Evolutionary conservation across 2,113 vertebrate genomes (phyloP).

Genomic region (Labeo catla): DNA sequence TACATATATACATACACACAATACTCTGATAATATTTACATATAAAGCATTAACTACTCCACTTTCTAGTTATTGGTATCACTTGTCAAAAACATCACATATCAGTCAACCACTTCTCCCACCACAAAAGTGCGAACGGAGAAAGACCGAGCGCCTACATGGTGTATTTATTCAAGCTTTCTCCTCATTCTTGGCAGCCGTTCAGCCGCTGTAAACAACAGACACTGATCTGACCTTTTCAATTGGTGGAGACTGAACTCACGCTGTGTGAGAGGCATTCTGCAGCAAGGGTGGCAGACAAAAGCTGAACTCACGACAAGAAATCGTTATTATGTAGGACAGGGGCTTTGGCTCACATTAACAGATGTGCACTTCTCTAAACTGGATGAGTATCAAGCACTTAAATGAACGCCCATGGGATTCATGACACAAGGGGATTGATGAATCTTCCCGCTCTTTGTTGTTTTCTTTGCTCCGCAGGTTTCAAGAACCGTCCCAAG

Average conservation of each 20-base stretch:
- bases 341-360: slow-evolving; percentile 40
- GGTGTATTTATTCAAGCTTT: slow-evolving; percentile 57
- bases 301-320: slow-evolving; percentile 44
- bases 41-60: background rate
- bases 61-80: background rate
- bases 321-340: slow-evolving; percentile 24
- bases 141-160: slow-evolving; percentile 1
- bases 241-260: slow-evolving; percentile 50
- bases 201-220: slow-evolving; percentile 56
- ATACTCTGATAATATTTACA: background rate
- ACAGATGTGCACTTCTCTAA: slow-evolving; percentile 54
- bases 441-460: slow-evolving; percentile 37
- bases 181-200: slow-evolving; percentile 53
- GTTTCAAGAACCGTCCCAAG: slow-evolving; percentile 85
- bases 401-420: slow-evolving; percentile 52
- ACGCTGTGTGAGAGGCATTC: slow-evolving; percentile 48
- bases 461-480: slow-evolving; percentile 67
- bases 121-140: background rate
- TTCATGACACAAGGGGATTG: slow-evolving; percentile 38
- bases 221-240: slow-evolving; percentile 55
- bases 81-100: background rate
- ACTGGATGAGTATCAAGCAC: slow-evolving; percentile 41
- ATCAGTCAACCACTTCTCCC: background rate
- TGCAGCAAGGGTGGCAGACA: slow-evolving; percentile 46
- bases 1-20: too few species aligned